Evolutionary conservation across 2,888 invertebrate genomes (phyloP), one percentile per base, ranked within the genome.

Genomic region (Chesias legatella): DNA sequence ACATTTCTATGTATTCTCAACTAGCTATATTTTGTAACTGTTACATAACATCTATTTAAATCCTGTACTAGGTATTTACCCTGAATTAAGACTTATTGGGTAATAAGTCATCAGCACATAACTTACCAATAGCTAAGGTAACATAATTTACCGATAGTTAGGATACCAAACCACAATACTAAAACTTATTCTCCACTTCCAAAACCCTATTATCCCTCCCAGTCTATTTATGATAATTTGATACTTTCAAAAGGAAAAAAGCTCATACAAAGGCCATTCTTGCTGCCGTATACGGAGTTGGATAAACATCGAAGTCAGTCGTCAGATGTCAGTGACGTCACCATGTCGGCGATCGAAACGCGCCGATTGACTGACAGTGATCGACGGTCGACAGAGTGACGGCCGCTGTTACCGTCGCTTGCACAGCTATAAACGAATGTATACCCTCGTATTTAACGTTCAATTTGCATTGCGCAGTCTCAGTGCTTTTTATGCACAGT

Each of bases 211-310:
- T 45, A 45, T 45, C 40, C 36, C 36, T 10, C 9, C 40, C 35
- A 40, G 36, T 40, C 45, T 40, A 52, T 55, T 55, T 55, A 55
- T 55, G 55, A 55, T 55, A 55, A 55, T 55, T 43, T 45, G 52
- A 52, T 50, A 55, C 50, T 46, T 48, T 48, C 41, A 42, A 54
- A 50, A 43, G 45, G 45, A 52, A 54, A 48, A 52, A 55, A 50
- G 34, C 44, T 43, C n/a, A 39, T 38, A 55, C 55, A 55, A 55
- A 55, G 48, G 40, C 52, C 73, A 69, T 54, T 54, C 50, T 48
- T 36, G 67, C 60, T 67, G 70, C 86, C 82, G 71, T 79, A 78
- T 84, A 84, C 71, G 86, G 86, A 62, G 76, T 69, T 79, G 81
- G 79, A 83, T 81, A 78, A 79, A 72, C 79, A 78, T 77, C 76